Evolutionary conservation across 2,113 vertebrate species (phyloP).

Genomic region (Apteryx owenii): DNA sequence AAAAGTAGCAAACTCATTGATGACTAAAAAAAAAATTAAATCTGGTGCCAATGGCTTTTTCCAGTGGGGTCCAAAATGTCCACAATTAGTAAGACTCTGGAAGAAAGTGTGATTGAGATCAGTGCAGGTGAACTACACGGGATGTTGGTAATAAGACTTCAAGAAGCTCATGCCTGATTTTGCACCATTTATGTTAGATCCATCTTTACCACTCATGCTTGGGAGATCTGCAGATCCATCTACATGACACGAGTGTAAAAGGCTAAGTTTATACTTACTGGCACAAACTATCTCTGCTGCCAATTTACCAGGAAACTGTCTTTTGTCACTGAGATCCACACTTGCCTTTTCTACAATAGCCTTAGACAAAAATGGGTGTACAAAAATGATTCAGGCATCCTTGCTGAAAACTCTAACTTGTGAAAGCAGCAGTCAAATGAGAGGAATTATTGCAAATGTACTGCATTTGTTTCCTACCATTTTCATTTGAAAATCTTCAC

Average conservation of each 20-base stretch:
- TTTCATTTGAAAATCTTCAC: background rate
- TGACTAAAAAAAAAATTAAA: background rate
- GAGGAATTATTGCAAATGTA: background rate
- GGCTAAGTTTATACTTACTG: background rate
- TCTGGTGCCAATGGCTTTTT: background rate
- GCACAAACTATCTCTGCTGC: background rate
- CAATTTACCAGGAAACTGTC: background rate
- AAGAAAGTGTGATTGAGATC: background rate
- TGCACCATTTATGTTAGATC: background rate
- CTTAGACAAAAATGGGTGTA: background rate
- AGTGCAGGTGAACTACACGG: background rate
- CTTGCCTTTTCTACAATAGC: background rate
- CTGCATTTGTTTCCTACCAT: background rate
- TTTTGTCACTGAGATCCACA: background rate
- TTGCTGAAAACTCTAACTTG: background rate
- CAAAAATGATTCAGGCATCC: background rate
- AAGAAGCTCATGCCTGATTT: background rate
- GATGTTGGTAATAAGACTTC: background rate
- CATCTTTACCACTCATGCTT: background rate
- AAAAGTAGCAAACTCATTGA: background rate
- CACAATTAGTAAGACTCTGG: background rate
- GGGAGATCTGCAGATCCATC: background rate
- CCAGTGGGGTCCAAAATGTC: background rate
- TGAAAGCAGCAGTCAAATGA: background rate
- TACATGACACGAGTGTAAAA: background rate